Conservation (phyloP, 2,888 invertebrate genomes). For the Nezara viridula region DNA sequence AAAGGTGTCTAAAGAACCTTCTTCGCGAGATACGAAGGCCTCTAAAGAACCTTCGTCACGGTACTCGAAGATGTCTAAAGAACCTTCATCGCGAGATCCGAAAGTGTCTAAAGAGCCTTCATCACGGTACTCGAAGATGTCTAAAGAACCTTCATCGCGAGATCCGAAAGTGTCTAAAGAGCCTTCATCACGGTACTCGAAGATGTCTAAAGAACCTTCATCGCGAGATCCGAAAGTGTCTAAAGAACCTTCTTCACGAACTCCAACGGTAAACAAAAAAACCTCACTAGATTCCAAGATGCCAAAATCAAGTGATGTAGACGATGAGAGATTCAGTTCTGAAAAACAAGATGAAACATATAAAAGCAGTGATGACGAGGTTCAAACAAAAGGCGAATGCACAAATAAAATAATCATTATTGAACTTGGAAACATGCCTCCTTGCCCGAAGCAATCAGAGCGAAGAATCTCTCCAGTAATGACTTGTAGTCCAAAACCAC, state of each 20-base stretch:
- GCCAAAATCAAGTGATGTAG: neutral
- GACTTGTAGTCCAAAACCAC: neutral
- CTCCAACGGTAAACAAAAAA: neutral
- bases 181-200: neutral
- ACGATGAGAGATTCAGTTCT: neutral
- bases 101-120: neutral
- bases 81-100: neutral
- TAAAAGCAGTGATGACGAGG: neutral
- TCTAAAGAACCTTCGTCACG: neutral
- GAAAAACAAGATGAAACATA: neutral
- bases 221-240: neutral
- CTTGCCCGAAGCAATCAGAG: neutral
- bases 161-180: neutral
- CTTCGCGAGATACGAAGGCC: neutral
- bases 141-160: neutral
- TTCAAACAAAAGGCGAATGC: neutral
- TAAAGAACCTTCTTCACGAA: neutral
- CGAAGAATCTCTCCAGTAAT: neutral
- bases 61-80: neutral
- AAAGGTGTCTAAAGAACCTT: too few relatives aligned
- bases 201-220: neutral
- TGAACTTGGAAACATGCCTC: neutral
- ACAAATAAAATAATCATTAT: neutral
- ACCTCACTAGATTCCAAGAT: neutral
- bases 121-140: neutral